These are phyloP conservation scores for Erinaceus europaeus DNA, from an alignment of 2,113 vertebrate genomes.

Conservation along the genomic window DNA sequence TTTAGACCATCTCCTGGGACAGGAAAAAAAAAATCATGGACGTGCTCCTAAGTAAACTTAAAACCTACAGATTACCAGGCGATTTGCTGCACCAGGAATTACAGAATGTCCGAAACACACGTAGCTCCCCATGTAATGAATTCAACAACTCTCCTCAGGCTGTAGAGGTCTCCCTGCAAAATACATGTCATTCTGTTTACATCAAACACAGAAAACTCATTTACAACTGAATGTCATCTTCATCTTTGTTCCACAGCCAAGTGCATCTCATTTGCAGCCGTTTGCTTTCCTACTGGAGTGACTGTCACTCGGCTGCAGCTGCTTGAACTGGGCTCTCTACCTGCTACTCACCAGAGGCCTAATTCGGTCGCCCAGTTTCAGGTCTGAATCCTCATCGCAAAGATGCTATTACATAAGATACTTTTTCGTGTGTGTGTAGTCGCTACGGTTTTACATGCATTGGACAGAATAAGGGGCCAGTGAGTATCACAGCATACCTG, in stretches of 20 bases:
- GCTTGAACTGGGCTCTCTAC: conserved; percentile 81
- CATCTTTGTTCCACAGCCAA: conserved; percentile 80
- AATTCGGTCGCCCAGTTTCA: conserved; percentile 52
- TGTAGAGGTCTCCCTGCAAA: conserved; percentile 72
- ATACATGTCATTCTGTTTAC: conserved; percentile 84
- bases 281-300: conserved; percentile 84
- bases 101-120: conserved; percentile 43
- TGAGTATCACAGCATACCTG: no score
- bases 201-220: conserved; percentile 89
- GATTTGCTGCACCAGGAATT: conserved; percentile 18
- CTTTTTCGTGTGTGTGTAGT: no score
- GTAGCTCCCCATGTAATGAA: conserved; percentile 43
- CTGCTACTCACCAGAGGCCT: conserved; percentile 74
- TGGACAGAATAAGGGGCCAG: no score
- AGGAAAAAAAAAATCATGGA: conserved; percentile 24
- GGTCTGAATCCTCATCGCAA: conserved; percentile 41
- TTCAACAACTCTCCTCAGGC: conserved; percentile 47
- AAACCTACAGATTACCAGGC: conserved; percentile 24
- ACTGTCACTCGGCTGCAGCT: conserved; percentile 84
- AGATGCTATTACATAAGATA: conserved; percentile 14
- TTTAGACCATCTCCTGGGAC: not conserved
- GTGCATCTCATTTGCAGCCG: conserved; percentile 86
- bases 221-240: conserved; percentile 88
- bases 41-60: conserved; percentile 7
- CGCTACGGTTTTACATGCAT: no score